Conservation (phyloP, 2,888 invertebrate species). For the Agonopterix arenella region DNA sequence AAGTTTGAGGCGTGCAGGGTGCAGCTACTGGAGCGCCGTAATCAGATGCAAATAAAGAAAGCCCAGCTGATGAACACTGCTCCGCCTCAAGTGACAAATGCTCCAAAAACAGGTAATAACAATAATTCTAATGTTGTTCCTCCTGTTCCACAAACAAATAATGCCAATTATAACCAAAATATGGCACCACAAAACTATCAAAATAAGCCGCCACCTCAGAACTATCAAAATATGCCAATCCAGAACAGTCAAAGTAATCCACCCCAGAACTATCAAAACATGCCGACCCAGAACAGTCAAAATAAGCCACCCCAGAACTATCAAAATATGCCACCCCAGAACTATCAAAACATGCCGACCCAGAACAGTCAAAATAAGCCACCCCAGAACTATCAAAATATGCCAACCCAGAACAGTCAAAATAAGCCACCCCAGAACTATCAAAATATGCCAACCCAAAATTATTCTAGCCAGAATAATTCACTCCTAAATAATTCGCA, state of each 20-base stretch:
- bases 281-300: not conserved
- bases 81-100: conserved; percentile 23
- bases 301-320: conserved; percentile 16
- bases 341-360: not conserved
- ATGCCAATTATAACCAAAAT: conserved; percentile 19
- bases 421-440: conserved; percentile 3
- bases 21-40: conserved; percentile 86
- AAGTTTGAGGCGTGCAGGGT: conserved; percentile 92
- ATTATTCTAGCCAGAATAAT: conserved; percentile 19
- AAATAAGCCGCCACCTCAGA: conserved; percentile 17
- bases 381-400: conserved; percentile 18
- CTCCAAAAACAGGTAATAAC: conserved; percentile 18
- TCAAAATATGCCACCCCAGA: not conserved
- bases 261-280: not conserved
- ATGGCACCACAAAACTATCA: conserved; percentile 15
- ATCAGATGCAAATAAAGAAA: conserved; percentile 86
- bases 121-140: conserved; percentile 31
- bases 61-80: conserved; percentile 35
- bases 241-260: conserved; percentile 13
- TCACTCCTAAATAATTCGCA: not conserved
- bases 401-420: conserved; percentile 14
- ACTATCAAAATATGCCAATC: conserved; percentile 11
- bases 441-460: conserved; percentile 12
- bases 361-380: conserved; percentile 1
- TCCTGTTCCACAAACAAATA: conserved; percentile 23